phyloP scores from a whole-genome alignment of 2,888 invertebrate genomes.

The Oxystoma pomonae region DNA sequence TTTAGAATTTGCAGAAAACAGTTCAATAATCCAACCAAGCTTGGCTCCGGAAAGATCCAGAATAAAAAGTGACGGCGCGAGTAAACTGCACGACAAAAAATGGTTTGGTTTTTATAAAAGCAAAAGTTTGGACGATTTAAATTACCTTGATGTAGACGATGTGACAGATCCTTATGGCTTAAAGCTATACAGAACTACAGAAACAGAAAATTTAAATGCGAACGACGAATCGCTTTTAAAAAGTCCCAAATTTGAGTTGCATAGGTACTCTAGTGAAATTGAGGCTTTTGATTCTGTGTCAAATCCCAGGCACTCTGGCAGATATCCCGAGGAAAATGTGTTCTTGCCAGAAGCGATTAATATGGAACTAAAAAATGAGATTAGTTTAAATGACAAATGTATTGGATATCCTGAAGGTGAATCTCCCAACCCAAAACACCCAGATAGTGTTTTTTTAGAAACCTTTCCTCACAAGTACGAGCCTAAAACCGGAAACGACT shows the following conservation, averaged over 20 bases:
- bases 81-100: constrained; percentile 1
- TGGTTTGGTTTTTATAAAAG: constrained; percentile 25
- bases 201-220: constrained; percentile 26
- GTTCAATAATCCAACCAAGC: background rate
- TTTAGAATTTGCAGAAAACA: constrained; percentile 13
- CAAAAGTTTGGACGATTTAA: constrained; percentile 33
- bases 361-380: background rate
- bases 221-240: constrained; percentile 9
- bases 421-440: background rate
- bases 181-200: constrained; percentile 24
- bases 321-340: background rate
- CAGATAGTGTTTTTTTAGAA: background rate
- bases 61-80: constrained; percentile 15
- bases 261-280: constrained; percentile 15
- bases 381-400: background rate
- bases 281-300: constrained; percentile 31
- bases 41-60: constrained; percentile 9
- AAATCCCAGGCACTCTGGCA: constrained; percentile 28
- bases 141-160: constrained; percentile 20
- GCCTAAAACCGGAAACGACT: constrained; percentile 6
- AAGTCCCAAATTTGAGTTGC: background rate
- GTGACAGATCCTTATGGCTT: constrained; percentile 10
- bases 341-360: background rate
- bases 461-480: background rate
- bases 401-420: constrained; percentile 6